Conservation (phyloP, 1,140 invertebrate species). For the Hyles vespertilio region DNA sequence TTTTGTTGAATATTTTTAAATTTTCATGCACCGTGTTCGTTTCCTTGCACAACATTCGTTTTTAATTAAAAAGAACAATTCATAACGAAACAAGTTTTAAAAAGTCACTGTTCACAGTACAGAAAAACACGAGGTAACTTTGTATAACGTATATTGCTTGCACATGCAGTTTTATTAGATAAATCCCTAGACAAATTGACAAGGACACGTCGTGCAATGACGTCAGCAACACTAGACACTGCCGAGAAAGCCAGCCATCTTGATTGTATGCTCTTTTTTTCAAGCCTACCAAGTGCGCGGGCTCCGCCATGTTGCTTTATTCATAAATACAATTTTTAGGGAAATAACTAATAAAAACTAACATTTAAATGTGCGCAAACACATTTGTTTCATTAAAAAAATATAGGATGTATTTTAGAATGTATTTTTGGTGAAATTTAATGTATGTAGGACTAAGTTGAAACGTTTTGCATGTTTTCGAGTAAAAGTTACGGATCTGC, state of each 20-base stretch:
- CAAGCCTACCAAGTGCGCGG: slow-evolving; percentile 62
- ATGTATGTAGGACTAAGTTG: too few species aligned
- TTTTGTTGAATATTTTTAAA: too few species aligned
- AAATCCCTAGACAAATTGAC: slow-evolving; percentile 45
- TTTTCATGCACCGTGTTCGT: too few species aligned
- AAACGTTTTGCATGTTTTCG: too few species aligned
- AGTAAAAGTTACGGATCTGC: too few species aligned
- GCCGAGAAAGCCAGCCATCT: slow-evolving; percentile 69
- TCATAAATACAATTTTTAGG: slow-evolving; percentile 8
- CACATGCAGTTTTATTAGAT: slow-evolving; percentile 28
- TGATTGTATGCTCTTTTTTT: slow-evolving; percentile 64
- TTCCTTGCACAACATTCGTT: too few species aligned
- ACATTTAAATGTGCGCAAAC: not conserved
- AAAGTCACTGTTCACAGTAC: slow-evolving; percentile 8
- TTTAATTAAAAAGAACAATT: too few species aligned
- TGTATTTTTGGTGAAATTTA: too few species aligned
- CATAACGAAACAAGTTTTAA: not conserved
- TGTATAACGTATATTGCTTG: slow-evolving; percentile 28
- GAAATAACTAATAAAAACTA: not conserved
- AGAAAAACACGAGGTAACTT: slow-evolving; percentile 20
- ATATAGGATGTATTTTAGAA: too few species aligned
- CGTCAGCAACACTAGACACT: slow-evolving; percentile 69
- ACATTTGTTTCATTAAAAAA: too few species aligned
- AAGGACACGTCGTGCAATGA: slow-evolving; percentile 69
- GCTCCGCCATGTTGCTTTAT: slow-evolving; percentile 47